Conservation (phyloP, 2,797 vertebrate genomes). For the Nannoperca obscura region DNA sequence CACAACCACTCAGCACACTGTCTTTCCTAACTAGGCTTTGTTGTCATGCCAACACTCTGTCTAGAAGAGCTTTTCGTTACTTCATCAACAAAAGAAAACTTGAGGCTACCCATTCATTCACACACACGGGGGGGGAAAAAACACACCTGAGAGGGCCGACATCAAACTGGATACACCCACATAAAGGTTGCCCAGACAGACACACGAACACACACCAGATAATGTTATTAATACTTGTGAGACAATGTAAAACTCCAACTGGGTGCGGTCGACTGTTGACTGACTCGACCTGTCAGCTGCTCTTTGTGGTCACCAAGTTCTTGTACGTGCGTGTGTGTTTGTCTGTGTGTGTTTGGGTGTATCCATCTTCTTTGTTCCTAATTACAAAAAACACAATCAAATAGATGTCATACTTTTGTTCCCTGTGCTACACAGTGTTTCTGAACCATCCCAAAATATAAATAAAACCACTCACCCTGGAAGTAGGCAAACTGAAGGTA, state of each 20-base stretch:
- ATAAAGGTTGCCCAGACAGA: constrained; percentile 4
- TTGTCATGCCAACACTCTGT: constrained; percentile 27
- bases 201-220: constrained; percentile 6
- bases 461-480: constrained; percentile 82
- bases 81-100: constrained; percentile 5
- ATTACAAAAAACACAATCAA: background rate
- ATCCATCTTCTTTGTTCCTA: constrained; percentile 17
- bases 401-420: background rate
- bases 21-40: constrained; percentile 14
- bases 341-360: constrained; percentile 19
- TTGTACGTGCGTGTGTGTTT: constrained; percentile 10
- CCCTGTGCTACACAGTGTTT: background rate
- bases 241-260: constrained; percentile 25
- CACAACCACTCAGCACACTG: constrained; percentile 24
- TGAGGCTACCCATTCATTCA: constrained; percentile 5
- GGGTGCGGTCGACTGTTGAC: constrained; percentile 36
- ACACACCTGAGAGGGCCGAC: background rate
- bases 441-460: background rate
- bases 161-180: constrained; percentile 18
- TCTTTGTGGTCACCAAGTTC: constrained; percentile 30
- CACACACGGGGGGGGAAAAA: background rate
- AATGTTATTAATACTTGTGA: constrained; percentile 15
- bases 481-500: constrained; percentile 98
- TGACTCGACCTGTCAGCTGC: constrained; percentile 30
- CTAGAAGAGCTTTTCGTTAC: constrained; percentile 18